Conservation (phyloP, 2,113 vertebrate genomes). For the Macquaria ambigua region DNA sequence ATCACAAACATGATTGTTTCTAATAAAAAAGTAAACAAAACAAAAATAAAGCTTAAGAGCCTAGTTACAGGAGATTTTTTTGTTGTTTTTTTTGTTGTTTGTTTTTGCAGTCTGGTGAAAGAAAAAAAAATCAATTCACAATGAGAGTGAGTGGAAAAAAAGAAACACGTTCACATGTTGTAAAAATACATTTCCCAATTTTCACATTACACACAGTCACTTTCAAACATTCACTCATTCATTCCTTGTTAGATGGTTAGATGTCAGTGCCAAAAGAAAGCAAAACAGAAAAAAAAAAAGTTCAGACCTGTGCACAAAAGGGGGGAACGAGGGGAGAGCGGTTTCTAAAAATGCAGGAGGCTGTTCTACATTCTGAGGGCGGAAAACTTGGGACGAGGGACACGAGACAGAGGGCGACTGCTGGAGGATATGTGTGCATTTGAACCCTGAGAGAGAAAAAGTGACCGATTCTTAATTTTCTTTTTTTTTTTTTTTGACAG, state of each 20-base stretch:
- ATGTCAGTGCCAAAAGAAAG: constrained; percentile 81
- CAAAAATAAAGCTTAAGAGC: constrained; percentile 89
- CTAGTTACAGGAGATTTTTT: constrained; percentile 85
- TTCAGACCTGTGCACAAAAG: constrained; percentile 75
- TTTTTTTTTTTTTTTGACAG: constrained; percentile 54
- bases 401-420: constrained; percentile 71
- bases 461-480: constrained; percentile 78
- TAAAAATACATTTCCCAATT: constrained; percentile 89
- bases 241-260: constrained; percentile 82
- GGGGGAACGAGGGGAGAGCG: constrained; percentile 29
- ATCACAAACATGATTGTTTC: constrained; percentile 92
- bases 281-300: constrained; percentile 25
- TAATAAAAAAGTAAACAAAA: constrained; percentile 90
- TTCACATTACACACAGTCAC: constrained; percentile 81
- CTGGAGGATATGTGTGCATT: constrained; percentile 84
- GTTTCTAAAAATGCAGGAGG: constrained; percentile 62
- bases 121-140: constrained; percentile 81
- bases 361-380: constrained; percentile 63
- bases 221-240: constrained; percentile 83
- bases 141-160: constrained; percentile 78
- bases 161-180: constrained; percentile 86
- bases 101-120: constrained; percentile 87
- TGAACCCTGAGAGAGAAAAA: constrained; percentile 88
- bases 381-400: constrained; percentile 55
- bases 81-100: constrained; percentile 65